Conservation (phyloP, 2,113 vertebrate species). For the Pontoporia blainvillei region DNA sequence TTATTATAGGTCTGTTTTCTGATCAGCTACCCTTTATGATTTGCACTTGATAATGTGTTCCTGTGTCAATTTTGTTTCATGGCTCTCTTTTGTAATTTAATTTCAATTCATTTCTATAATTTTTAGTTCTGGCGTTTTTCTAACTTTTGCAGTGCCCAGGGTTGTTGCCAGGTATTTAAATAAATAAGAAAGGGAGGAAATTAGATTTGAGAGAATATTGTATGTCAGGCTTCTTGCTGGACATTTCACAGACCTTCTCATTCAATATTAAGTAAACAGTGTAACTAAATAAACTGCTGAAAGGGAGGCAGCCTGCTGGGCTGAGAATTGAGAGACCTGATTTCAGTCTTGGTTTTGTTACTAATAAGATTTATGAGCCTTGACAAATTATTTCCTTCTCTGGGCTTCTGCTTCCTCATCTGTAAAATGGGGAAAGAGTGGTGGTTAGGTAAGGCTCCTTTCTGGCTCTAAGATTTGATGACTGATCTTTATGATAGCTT, state of each 20-base stretch:
- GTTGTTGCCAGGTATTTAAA: not conserved
- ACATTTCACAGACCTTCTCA: not conserved
- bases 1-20: not conserved
- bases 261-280: not conserved
- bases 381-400: not conserved
- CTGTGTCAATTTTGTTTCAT: not conserved
- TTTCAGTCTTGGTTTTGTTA: constrained; percentile 9
- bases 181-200: not conserved
- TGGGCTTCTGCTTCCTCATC: not conserved
- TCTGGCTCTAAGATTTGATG: not conserved
- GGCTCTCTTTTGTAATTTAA: not conserved
- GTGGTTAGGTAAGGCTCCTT: not conserved
- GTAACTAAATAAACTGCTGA: not conserved
- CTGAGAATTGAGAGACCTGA: not conserved
- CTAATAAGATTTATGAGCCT: not conserved
- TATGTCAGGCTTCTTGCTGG: not conserved
- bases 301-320: not conserved
- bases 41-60: not conserved
- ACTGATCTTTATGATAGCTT: not conserved
- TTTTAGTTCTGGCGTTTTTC: not conserved
- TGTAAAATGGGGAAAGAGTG: not conserved
- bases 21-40: not conserved
- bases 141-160: not conserved
- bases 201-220: not conserved
- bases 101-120: constrained; percentile 29